phyloP scores from a whole-genome alignment of 2,113 vertebrate genomes.

The Micronycteris hirsuta region DNA sequence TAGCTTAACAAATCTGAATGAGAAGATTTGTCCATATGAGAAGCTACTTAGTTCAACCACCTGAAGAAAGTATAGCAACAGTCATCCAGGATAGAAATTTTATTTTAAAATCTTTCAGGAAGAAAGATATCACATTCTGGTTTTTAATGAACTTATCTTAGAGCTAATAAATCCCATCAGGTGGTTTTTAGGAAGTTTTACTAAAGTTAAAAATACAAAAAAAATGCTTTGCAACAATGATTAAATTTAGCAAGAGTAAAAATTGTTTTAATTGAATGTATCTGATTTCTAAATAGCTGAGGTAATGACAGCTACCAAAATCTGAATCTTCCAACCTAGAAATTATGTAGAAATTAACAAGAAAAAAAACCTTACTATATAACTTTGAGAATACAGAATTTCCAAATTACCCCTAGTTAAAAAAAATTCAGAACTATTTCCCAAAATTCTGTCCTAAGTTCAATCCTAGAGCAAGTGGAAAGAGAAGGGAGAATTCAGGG shows the following conservation, averaged over 20 bases:
- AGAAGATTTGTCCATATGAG: neutral
- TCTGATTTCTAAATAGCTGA: neutral
- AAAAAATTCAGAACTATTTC: neutral
- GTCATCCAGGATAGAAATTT: neutral
- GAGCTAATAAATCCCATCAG: neutral
- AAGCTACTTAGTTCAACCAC: neutral
- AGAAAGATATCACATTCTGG: neutral
- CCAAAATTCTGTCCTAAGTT: neutral
- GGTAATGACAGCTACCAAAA: neutral
- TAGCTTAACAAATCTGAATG: neutral
- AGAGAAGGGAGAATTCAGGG: neutral
- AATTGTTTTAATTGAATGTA: neutral
- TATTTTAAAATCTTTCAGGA: neutral
- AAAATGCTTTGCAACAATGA: neutral
- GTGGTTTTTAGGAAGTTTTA: neutral
- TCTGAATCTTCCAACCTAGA: neutral
- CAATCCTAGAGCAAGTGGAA: neutral
- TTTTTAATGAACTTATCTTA: neutral
- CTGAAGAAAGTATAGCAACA: neutral
- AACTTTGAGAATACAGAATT: neutral
- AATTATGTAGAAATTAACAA: neutral
- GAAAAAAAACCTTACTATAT: neutral
- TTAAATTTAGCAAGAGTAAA: neutral
- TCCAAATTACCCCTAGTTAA: neutral
- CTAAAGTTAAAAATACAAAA: neutral